Evolutionary conservation across 2,113 vertebrate species (phyloP).

Genomic region (Charadrius vociferus): DNA sequence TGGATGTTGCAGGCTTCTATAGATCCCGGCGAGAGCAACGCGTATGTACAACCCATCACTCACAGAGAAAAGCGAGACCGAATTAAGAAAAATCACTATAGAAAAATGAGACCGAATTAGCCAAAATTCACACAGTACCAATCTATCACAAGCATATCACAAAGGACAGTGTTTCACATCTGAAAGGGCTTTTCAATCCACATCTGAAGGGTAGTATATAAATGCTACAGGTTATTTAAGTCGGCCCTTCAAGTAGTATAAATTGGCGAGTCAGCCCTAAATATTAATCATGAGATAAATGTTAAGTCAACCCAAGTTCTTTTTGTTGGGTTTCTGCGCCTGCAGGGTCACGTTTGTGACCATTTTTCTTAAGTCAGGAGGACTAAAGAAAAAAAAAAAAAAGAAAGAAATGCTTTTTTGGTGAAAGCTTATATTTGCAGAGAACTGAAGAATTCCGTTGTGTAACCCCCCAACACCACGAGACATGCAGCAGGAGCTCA

Average conservation of each 20-base stretch:
- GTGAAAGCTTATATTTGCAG: background rate
- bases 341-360: background rate
- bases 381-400: background rate
- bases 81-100: constrained; percentile 10
- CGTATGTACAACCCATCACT: background rate
- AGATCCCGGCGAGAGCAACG: background rate
- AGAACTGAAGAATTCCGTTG: background rate
- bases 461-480: background rate
- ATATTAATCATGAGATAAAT: constrained; percentile 41
- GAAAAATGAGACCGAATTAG: constrained; percentile 7
- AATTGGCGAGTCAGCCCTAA: background rate
- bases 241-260: constrained; percentile 18
- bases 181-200: constrained; percentile 37
- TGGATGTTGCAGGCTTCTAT: background rate
- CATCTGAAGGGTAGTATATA: constrained; percentile 1
- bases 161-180: background rate
- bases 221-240: constrained; percentile 42
- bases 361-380: background rate
- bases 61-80: background rate
- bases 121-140: background rate
- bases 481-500: background rate
- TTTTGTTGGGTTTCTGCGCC: background rate
- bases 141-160: background rate
- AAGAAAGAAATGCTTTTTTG: background rate
- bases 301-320: background rate